phyloP scores from a whole-genome alignment of 2,888 invertebrate species.

The Ceraclea dissimilis region DNA sequence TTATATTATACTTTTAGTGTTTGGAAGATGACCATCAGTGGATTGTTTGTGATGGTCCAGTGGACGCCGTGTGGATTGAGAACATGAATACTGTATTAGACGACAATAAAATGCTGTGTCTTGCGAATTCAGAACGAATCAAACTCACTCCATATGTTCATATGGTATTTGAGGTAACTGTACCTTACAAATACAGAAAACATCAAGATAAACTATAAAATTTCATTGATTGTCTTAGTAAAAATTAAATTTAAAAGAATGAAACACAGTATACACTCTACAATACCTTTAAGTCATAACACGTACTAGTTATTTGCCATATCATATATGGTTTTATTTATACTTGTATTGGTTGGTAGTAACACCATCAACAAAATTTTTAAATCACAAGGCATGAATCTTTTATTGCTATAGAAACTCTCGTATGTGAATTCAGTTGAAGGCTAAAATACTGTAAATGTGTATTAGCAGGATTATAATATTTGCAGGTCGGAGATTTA shows the following conservation, averaged over 20 bases:
- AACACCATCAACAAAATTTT: no score
- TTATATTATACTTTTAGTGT: constrained; percentile 32
- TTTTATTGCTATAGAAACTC: no score
- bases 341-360: no score
- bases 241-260: no score
- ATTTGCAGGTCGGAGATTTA: constrained; percentile 63
- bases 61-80: constrained; percentile 87
- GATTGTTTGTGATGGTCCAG: constrained; percentile 89
- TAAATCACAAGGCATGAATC: no score
- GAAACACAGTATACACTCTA: no score
- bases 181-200: constrained; percentile 12
- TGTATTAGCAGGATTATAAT: no score
- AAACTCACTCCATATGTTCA: constrained; percentile 74
- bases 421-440: no score
- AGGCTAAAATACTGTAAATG: no score
- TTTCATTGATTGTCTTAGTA: no score
- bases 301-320: neutral
- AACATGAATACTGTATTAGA: constrained; percentile 85
- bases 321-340: no score
- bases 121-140: constrained; percentile 86
- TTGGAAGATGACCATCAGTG: constrained; percentile 71
- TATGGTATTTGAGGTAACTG: constrained; percentile 79
- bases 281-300: no score
- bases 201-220: neutral
- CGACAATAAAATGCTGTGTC: constrained; percentile 80